Percentiles rank a stretch among this genome's conserved stretches.
These are phyloP conservation scores for Dendrolimus punctatus DNA, from an alignment of 1,140 invertebrate species.

Conservation along the genomic window DNA sequence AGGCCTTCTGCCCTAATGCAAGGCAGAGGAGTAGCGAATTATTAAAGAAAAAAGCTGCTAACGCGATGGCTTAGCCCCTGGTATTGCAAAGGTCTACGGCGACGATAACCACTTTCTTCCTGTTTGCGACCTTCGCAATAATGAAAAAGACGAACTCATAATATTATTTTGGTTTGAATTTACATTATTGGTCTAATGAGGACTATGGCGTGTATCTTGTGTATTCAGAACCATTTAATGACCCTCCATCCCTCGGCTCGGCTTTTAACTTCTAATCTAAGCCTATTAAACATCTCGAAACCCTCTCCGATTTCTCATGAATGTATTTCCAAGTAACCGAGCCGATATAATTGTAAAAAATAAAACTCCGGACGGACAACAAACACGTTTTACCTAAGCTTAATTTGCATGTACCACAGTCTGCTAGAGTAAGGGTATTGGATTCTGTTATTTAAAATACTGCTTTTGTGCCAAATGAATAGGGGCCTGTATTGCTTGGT, in stretches of 20 bases:
- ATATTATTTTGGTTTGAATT: constrained; percentile 13
- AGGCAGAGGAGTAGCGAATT: no score
- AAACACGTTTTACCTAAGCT: constrained; percentile 68
- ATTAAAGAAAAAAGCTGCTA: background rate
- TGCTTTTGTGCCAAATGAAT: constrained; percentile 4
- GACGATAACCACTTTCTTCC: no score
- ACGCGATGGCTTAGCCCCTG: background rate
- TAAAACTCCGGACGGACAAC: constrained; percentile 61
- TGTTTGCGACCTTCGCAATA: background rate
- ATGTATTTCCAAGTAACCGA: constrained; percentile 69
- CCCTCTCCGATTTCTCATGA: constrained; percentile 58
- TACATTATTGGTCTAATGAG: constrained; percentile 24
- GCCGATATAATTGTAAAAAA: constrained; percentile 69
- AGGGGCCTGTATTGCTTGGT: constrained; percentile 13
- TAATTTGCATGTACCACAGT: constrained; percentile 54
- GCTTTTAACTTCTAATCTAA: constrained; percentile 69
- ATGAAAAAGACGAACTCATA: background rate
- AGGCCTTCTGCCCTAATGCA: no score
- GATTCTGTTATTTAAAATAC: constrained; percentile 5
- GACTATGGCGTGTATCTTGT: constrained; percentile 17
- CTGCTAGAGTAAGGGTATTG: no score
- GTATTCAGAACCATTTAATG: constrained; percentile 45
- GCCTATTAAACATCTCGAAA: constrained; percentile 63
- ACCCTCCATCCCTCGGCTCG: constrained; percentile 29
- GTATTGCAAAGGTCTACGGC: no score